A percentile compares a stretch with the other conserved stretches of the same genome.
These are phyloP conservation scores for Toxotes jaculatrix DNA, from an alignment of 2,113 vertebrate genomes.

Conservation along the genomic window DNA sequence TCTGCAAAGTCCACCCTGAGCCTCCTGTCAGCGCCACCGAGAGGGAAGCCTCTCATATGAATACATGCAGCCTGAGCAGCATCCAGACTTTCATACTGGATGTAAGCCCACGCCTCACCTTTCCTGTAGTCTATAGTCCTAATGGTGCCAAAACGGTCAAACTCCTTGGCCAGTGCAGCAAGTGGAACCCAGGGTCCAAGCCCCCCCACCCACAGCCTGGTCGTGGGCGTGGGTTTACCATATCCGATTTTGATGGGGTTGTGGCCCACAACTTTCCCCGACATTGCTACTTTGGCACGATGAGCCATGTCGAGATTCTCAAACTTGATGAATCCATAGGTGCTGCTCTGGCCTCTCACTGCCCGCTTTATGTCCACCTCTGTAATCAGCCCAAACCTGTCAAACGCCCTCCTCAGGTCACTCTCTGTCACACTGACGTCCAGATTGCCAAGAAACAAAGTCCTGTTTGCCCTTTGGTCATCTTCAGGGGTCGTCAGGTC, in stretches of 20 bases:
- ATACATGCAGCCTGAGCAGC: conserved; percentile 96
- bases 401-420: conserved; percentile 92
- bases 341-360: conserved; percentile 90
- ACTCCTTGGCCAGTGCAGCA: conserved; percentile 94
- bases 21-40: conserved; percentile 94
- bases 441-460: conserved; percentile 95
- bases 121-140: conserved; percentile 98
- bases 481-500: conserved; percentile 92
- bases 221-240: conserved; percentile 96
- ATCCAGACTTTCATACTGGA: conserved; percentile 98
- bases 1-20: conserved; percentile 98
- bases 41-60: conserved; percentile 96
- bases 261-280: conserved; percentile 93
- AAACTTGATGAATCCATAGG: conserved; percentile 97
- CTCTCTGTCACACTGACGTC: conserved; percentile 93
- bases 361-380: conserved; percentile 97
- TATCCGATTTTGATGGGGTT: conserved; percentile 98
- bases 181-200: conserved; percentile 96
- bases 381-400: conserved; percentile 96
- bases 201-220: conserved; percentile 96
- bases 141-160: conserved; percentile 98
- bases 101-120: conserved; percentile 97
- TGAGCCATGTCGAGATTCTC: conserved; percentile 99
- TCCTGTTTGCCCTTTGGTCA: conserved; percentile 95
- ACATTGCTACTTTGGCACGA: conserved; percentile 95